Conservation (phyloP, 1,140 invertebrate species). For the Polyergus mexicanus region DNA sequence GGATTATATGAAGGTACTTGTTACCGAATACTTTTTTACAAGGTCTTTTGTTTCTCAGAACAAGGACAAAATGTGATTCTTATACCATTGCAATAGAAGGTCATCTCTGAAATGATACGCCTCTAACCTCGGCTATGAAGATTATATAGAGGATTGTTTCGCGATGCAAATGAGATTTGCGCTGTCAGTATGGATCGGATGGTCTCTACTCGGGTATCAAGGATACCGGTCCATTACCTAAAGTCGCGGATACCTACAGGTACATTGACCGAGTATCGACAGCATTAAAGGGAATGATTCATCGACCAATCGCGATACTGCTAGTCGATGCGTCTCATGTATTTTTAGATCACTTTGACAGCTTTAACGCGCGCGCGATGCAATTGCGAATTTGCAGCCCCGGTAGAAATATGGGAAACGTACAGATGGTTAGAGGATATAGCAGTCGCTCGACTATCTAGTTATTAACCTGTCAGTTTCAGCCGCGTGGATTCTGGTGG, state of each 20-base stretch:
- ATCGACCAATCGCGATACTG: constrained; percentile 32
- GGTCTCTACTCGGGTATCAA: neutral
- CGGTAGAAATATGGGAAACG: constrained; percentile 50
- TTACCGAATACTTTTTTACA: neutral
- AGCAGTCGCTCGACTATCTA: constrained; percentile 40
- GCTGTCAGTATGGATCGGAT: neutral
- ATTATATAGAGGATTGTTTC: constrained; percentile 3
- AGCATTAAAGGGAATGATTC: constrained; percentile 38
- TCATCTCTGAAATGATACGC: neutral
- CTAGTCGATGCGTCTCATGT: constrained; percentile 42
- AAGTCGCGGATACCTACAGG: neutral
- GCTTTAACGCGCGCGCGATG: constrained; percentile 10
- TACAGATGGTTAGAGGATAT: constrained; percentile 49
- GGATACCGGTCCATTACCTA: constrained; percentile 2
- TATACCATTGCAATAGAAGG: neutral
- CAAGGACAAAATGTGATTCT: neutral
- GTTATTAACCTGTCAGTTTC: constrained; percentile 57
- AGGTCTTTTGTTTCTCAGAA: neutral
- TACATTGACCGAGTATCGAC: constrained; percentile 10
- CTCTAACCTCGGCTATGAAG: neutral
- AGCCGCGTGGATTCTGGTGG: constrained; percentile 35
- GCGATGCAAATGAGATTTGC: neutral
- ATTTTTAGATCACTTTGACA: constrained; percentile 43
- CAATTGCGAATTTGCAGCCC: constrained; percentile 7
- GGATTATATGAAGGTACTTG: neutral